Base-by-base conservation (phyloP, 2,113 vertebrate genomes). In the Aegotheles bennettii region DNA sequence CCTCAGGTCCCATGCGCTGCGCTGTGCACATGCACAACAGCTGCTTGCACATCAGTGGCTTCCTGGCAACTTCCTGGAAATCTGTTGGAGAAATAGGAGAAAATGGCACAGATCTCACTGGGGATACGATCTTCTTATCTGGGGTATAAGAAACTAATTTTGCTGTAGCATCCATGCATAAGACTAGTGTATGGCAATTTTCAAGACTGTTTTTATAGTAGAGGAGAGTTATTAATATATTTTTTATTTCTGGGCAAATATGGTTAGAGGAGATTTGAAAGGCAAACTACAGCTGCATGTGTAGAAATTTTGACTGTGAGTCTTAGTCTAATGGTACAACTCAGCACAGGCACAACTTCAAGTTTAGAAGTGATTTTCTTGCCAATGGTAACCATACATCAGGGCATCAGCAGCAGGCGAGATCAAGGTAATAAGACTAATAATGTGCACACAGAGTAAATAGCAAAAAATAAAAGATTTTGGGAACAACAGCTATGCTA, bases 111-210 rank as follows among this genome's bases (percentile, higher is more conserved):
- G 36, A 4, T 59, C 10, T 61, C 65, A 9, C 28, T 35, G n/a
- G n/a, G n/a, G n/a, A n/a, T n/a, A n/a, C n/a, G n/a, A n/a, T n/a
- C n/a, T n/a, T n/a, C n/a, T n/a, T n/a, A n/a, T n/a, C n/a, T 31
- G 38, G 33, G 14, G 8, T 71, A 9, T 7, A 29, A 61, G 65
- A 69, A 91, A 42, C 26, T 53, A 5, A 1, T 45, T 85, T 65
- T 54, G 19, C 70, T 18, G 17, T 13, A 70, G 47, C 8, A 15
- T n/a, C 5, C 0, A 0, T 38, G n/a, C 0, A 0, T 35, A 33
- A 76, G 9, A 64, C 3, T 21, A 40, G n/a, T 2, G 13, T 18
- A 33, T 7, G 5, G 42, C 29, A n/a, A 31, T 65, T 69, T 90
- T 53, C 57, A 85, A 56, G 56, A 15, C 18, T 31, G 45, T 35